These are phyloP conservation scores for Oryctolagus cuniculus DNA, from an alignment of 2,113 vertebrate genomes.

Conservation along the genomic window mOryCun1.1 NC_091441.1:46323001-46323500, in stretches of 20 bases:
- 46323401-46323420: constrained; percentile 51
- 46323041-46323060: background rate
- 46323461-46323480: constrained; percentile 43
- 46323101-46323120: background rate
- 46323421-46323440: constrained; percentile 21
- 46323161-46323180: constrained; percentile 13
- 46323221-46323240: constrained; percentile 6
- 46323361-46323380: constrained; percentile 60
- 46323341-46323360: constrained; percentile 62
- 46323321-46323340: constrained; percentile 30
- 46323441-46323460: background rate
- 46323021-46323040: constrained; percentile 28
- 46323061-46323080: background rate
- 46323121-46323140: background rate
- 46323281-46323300: constrained; percentile 46
- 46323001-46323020: background rate
- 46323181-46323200: background rate
- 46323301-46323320: constrained; percentile 58
- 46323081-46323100: constrained; percentile 42
- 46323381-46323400: constrained; percentile 72
- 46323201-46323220: constrained; percentile 44
- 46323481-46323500: constrained; percentile 18
- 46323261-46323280: constrained; percentile 47
- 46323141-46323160: constrained; percentile 22
- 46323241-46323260: constrained; percentile 56